Conservation (phyloP, 1,140 invertebrate species). For the Macrostomum lignano region DNA sequence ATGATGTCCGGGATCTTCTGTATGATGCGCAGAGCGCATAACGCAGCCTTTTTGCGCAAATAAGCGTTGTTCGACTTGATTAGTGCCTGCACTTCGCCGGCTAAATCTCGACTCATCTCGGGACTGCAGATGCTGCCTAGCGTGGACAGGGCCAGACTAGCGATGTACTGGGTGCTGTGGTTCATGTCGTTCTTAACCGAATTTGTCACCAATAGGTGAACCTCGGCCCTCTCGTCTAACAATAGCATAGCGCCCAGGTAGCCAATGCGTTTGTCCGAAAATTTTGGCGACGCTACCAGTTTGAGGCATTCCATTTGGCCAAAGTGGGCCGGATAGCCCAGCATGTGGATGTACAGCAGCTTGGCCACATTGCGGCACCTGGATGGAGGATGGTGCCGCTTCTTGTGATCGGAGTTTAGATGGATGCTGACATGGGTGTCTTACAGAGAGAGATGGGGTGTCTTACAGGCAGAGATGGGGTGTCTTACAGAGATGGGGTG, state of each 20-base stretch:
- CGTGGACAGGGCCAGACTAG: slow-evolving; percentile 79
- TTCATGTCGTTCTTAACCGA: slow-evolving; percentile 91
- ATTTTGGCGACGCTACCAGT: slow-evolving; percentile 75
- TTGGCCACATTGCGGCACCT: slow-evolving; percentile 97
- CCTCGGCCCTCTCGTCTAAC: slow-evolving; percentile 85
- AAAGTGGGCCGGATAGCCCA: slow-evolving; percentile 98
- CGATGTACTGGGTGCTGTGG: slow-evolving; percentile 89
- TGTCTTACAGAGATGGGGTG: too few relatives aligned
- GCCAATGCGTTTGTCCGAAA: slow-evolving; percentile 94
- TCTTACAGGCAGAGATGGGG: too few relatives aligned
- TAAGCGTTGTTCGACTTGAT: slow-evolving; percentile 87
- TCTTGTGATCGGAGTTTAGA: too few relatives aligned
- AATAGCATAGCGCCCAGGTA: slow-evolving; percentile 94
- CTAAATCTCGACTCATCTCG: slow-evolving; percentile 91
- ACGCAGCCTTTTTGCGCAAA: slow-evolving; percentile 43
- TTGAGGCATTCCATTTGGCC: slow-evolving; percentile 96
- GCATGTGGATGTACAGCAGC: slow-evolving; percentile 94
- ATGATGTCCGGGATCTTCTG: slow-evolving; percentile 88
- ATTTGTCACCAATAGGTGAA: slow-evolving; percentile 92
- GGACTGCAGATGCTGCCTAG: slow-evolving; percentile 86
- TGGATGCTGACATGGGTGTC: too few relatives aligned
- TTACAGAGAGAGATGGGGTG: too few relatives aligned
- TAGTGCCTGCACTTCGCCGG: slow-evolving; percentile 78
- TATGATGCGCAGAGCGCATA: slow-evolving; percentile 88
- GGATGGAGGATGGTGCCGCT: too few relatives aligned